phyloP scores from a whole-genome alignment of 2,113 vertebrate genomes.

The Oriolus oriolus region DNA sequence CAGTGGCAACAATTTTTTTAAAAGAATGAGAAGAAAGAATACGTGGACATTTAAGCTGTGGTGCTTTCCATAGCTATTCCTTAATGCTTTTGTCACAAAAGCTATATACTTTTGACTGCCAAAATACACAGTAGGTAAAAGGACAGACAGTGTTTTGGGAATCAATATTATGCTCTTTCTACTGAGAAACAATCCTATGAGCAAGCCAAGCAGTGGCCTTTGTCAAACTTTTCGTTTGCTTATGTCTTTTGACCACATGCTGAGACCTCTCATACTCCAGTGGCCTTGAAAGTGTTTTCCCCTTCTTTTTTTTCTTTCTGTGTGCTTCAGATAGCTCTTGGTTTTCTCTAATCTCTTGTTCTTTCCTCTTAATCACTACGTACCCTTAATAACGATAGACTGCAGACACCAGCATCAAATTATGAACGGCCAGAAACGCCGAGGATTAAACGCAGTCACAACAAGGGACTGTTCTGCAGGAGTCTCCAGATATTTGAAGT shows the following conservation, averaged over 20 bases:
- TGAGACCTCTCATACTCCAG: slow-evolving; percentile 20
- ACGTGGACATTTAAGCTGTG: neutral
- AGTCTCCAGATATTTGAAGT: neutral
- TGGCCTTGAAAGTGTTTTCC: slow-evolving; percentile 32
- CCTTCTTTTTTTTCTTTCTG: neutral
- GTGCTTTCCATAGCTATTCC: neutral
- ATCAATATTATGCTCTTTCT: neutral
- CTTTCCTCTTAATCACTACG: neutral
- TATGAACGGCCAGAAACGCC: fast-evolving
- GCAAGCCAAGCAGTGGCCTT: neutral
- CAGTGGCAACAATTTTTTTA: neutral
- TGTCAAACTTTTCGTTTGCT: slow-evolving; percentile 19
- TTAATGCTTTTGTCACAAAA: neutral
- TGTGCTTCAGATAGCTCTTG: slow-evolving; percentile 3
- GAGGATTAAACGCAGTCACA: neutral
- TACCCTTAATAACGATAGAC: neutral
- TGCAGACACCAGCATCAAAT: neutral
- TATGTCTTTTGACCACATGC: neutral
- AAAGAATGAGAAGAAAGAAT: neutral
- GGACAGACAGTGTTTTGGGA: neutral
- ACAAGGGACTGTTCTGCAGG: neutral
- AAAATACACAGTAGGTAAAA: neutral
- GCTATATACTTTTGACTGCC: neutral
- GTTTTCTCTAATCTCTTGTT: slow-evolving; percentile 37
- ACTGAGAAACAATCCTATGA: neutral